These are phyloP conservation scores for Maniola jurtina DNA, from an alignment of 1,140 invertebrate species.

Conservation along the genomic window DNA sequence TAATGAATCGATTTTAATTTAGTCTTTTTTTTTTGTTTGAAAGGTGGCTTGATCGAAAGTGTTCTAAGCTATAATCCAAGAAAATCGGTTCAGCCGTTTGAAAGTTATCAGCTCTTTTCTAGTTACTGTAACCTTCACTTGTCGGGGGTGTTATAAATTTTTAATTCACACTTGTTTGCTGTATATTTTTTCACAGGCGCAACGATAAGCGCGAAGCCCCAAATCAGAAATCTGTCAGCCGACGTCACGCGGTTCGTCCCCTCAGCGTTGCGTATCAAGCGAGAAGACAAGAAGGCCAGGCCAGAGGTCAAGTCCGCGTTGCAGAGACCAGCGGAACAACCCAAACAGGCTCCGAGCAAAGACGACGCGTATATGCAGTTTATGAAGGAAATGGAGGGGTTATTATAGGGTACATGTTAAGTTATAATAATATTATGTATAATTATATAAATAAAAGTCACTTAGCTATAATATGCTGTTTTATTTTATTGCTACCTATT, in stretches of 20 bases:
- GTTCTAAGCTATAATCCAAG: too few relatives aligned
- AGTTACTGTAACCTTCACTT: too few relatives aligned
- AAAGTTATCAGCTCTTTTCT: too few relatives aligned
- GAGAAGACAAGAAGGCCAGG: slow-evolving; percentile 84
- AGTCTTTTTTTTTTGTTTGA: too few relatives aligned
- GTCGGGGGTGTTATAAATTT: too few relatives aligned
- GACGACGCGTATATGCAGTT: slow-evolving; percentile 99
- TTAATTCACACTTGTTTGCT: too few relatives aligned
- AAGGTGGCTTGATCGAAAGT: too few relatives aligned
- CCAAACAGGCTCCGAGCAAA: slow-evolving; percentile 85
- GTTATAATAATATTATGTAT: not conserved
- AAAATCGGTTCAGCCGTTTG: too few relatives aligned
- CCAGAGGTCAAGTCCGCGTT: slow-evolving; percentile 47
- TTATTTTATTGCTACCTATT: not conserved
- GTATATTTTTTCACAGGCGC: slow-evolving; percentile 76
- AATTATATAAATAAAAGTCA: not conserved
- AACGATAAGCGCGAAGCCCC: slow-evolving; percentile 96
- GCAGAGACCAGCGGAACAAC: slow-evolving; percentile 57
- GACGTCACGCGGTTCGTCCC: slow-evolving; percentile 98
- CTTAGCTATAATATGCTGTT: not conserved
- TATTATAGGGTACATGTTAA: slow-evolving; percentile 1
- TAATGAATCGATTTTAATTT: too few relatives aligned
- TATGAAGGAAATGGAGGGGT: slow-evolving; percentile 98
- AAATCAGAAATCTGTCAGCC: slow-evolving; percentile 95
- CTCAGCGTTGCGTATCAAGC: slow-evolving; percentile 92